These are phyloP conservation scores for Dinomys branickii DNA, from an alignment of 2,113 vertebrate genomes.

Conservation along the genomic window DNA sequence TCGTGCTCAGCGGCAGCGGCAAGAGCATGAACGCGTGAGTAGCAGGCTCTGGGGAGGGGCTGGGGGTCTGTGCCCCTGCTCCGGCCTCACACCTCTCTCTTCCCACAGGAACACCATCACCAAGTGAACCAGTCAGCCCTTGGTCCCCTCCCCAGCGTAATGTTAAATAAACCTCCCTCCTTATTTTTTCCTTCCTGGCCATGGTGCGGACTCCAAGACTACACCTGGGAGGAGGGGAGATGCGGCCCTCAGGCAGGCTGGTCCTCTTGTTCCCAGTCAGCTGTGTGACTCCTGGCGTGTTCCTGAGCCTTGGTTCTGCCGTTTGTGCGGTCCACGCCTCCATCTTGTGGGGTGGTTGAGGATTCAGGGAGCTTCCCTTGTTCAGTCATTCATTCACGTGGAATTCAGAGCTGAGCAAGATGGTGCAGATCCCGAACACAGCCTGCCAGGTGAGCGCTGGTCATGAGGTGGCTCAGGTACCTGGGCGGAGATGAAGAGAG, in stretches of 20 bases:
- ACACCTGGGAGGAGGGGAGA: not conserved
- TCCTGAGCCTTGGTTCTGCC: not conserved
- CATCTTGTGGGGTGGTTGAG: too few relatives aligned
- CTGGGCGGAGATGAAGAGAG: not conserved
- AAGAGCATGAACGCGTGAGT: slow-evolving; percentile 96
- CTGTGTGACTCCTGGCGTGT: not conserved
- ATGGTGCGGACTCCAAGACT: slow-evolving; percentile 43
- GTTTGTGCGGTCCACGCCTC: not conserved
- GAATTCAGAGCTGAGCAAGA: not conserved
- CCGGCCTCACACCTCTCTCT: not conserved
- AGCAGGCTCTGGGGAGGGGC: accelerated
- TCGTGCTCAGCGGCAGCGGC: slow-evolving; percentile 95
- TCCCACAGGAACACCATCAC: slow-evolving; percentile 85
- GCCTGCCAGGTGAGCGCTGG: not conserved
- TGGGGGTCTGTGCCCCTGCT: accelerated
- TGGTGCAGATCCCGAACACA: not conserved
- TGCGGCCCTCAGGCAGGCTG: not conserved
- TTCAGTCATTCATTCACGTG: not conserved
- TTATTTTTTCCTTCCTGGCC: slow-evolving; percentile 72
- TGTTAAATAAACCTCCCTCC: slow-evolving; percentile 77
- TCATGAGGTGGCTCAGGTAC: accelerated
- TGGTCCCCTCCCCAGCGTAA: not conserved
- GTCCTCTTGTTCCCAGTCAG: accelerated
- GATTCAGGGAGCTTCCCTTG: not conserved
- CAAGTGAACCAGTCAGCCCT: slow-evolving; percentile 72